These are phyloP conservation scores for Drosophila crucigera DNA, from an alignment of 2,888 invertebrate species.

Conservation along the genomic window DNA sequence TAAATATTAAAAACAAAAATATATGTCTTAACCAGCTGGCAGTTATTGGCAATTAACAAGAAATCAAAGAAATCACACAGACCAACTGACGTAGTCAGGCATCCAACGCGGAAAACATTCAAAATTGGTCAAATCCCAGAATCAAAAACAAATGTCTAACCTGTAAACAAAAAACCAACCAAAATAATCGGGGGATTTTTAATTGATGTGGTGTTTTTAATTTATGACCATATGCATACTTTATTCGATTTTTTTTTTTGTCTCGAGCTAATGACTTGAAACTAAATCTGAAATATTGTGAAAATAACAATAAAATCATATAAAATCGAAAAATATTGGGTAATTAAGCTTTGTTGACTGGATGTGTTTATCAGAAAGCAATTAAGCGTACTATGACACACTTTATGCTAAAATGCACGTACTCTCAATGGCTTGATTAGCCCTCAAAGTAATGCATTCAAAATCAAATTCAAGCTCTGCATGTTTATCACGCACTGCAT, in stretches of 20 bases:
- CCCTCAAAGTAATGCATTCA: conserved; percentile 12
- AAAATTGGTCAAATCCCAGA: background rate
- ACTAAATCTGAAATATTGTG: conserved; percentile 4
- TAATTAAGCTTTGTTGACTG: background rate
- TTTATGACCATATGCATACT: conserved; percentile 19
- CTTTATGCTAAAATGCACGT: conserved; percentile 35
- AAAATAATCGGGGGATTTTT: background rate
- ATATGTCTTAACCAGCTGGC: conserved; percentile 14
- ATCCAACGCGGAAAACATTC: conserved; percentile 56
- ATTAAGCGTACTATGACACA: conserved; percentile 2
- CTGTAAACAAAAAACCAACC: conserved; percentile 4
- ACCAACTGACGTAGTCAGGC: background rate
- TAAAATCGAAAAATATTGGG: background rate
- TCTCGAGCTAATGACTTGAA: conserved; percentile 2
- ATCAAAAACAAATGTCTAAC: background rate
- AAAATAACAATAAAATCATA: background rate
- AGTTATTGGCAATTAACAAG: conserved; percentile 39
- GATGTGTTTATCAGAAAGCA: background rate
- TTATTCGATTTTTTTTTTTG: conserved; percentile 1
- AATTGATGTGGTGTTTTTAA: conserved; percentile 2
- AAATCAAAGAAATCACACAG: conserved; percentile 20
- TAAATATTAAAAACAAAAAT: conserved; percentile 43
- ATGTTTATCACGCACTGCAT: conserved; percentile 46
- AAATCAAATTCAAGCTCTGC: conserved; percentile 45
- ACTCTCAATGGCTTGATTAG: conserved; percentile 20